phyloP scores from a whole-genome alignment of 2,888 invertebrate genomes.

The Atherix ibis region DNA sequence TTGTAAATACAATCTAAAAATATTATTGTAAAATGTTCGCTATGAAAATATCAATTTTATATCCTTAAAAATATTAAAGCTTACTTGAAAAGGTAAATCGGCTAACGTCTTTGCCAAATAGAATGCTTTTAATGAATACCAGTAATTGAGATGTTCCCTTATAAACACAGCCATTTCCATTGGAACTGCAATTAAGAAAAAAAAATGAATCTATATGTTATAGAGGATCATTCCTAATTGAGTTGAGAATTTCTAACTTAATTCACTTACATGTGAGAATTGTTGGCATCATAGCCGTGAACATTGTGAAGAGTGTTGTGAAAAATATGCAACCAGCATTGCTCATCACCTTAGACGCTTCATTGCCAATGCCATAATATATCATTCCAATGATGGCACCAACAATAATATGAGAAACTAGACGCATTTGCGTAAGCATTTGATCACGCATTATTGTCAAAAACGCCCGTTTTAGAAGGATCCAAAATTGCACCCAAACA shows the following conservation, averaged over 20 bases:
- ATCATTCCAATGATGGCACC: constrained; percentile 84
- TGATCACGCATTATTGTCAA: constrained; percentile 69
- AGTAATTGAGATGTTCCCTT: constrained; percentile 88
- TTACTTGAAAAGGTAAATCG: constrained; percentile 89
- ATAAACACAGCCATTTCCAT: constrained; percentile 90
- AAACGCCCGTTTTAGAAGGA: constrained; percentile 71
- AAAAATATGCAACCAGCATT: constrained; percentile 94
- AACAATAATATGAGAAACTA: constrained; percentile 58
- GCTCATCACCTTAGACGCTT: constrained; percentile 86
- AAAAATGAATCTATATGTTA: constrained; percentile 8
- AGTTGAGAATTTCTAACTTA: no score
- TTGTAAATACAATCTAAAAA: constrained; percentile 67
- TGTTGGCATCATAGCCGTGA: constrained; percentile 97
- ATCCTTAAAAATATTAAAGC: constrained; percentile 9
- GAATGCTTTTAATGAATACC: constrained; percentile 94
- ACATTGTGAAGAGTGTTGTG: constrained; percentile 91
- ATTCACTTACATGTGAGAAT: constrained; percentile 91
- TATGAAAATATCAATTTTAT: constrained; percentile 1
- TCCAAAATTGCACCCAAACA: constrained; percentile 71
- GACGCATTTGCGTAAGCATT: constrained; percentile 76
- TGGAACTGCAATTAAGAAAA: constrained; percentile 55
- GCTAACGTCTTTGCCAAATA: constrained; percentile 93
- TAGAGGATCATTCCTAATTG: no score
- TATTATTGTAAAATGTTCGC: constrained; percentile 2
- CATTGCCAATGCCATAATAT: constrained; percentile 84